Evolutionary conservation across 1,140 invertebrate species (phyloP).

Genomic region (Rhyzopertha dominica): DNA sequence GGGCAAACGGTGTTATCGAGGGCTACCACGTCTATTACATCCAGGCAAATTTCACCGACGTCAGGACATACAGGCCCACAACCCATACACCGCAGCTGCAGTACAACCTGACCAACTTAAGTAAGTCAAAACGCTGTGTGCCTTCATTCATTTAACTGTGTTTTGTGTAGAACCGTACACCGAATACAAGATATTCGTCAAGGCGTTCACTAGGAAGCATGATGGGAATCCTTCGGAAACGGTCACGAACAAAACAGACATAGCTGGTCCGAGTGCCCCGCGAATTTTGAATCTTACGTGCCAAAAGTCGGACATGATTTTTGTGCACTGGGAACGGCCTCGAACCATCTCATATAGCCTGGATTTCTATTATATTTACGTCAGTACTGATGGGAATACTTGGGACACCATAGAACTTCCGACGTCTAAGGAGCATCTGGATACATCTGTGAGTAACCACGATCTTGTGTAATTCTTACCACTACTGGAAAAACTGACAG

Average conservation of each 20-base stretch:
- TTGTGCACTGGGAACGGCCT: slow-evolving; percentile 76
- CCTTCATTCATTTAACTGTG: slow-evolving; percentile 9
- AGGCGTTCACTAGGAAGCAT: slow-evolving; percentile 67
- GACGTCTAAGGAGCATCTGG: slow-evolving; percentile 54
- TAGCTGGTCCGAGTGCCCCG: slow-evolving; percentile 73
- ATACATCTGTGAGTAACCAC: slow-evolving; percentile 53
- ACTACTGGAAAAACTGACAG: too few species aligned
- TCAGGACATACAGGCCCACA: slow-evolving; percentile 53
- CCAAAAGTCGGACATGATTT: slow-evolving; percentile 67
- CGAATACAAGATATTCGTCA: slow-evolving; percentile 80
- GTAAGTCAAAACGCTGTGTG: slow-evolving; percentile 51
- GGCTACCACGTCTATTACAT: slow-evolving; percentile 70
- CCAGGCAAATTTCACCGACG: slow-evolving; percentile 62
- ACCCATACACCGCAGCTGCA: slow-evolving; percentile 47
- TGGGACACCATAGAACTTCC: slow-evolving; percentile 60
- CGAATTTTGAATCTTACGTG: slow-evolving; percentile 77
- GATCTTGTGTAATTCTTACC: too few species aligned
- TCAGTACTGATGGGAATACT: slow-evolving; percentile 54
- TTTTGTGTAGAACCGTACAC: slow-evolving; percentile 64
- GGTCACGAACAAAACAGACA: slow-evolving; percentile 71
- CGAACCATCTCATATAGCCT: slow-evolving; percentile 67
- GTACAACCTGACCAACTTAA: slow-evolving; percentile 55
- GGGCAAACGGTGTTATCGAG: slow-evolving; percentile 63
- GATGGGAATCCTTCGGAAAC: slow-evolving; percentile 69
- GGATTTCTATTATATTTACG: slow-evolving; percentile 75